These are phyloP conservation scores for Anolis carolinensis DNA, from an alignment of 2,113 vertebrate genomes.

Conservation along the genomic window DNA sequence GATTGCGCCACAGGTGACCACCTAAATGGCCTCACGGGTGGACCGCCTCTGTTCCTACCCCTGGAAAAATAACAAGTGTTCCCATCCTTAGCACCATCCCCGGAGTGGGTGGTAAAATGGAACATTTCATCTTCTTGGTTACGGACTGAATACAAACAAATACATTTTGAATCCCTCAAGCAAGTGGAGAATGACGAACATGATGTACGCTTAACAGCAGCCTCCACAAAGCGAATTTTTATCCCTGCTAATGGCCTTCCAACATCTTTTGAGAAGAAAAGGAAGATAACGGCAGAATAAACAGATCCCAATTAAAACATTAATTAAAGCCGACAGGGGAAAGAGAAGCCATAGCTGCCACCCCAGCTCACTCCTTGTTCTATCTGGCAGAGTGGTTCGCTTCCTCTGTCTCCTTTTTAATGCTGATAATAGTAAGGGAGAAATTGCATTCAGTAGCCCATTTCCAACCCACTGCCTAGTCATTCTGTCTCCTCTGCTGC, in stretches of 20 bases:
- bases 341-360: neutral
- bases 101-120: neutral
- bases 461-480: neutral
- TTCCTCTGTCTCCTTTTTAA: conserved; percentile 26
- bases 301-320: conserved; percentile 52
- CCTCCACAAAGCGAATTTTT: conserved; percentile 39
- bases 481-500: neutral
- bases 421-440: neutral
- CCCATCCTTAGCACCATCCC: neutral
- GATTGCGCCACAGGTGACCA: too few relatives aligned
- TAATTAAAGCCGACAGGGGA: conserved; percentile 43
- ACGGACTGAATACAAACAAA: neutral
- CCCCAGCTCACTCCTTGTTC: neutral
- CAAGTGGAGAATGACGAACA: neutral
- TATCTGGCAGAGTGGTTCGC: conserved; percentile 13
- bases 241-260: conserved; percentile 42
- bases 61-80: neutral
- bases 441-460: neutral
- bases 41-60: too few relatives aligned
- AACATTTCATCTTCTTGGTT: neutral
- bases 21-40: too few relatives aligned
- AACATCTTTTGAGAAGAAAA: conserved; percentile 40
- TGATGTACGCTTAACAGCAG: conserved; percentile 26
- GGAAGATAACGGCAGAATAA: conserved; percentile 15
- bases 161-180: neutral